Evolutionary conservation across 2,113 vertebrate species (phyloP).

Genomic region (Prionailurus bengalensis): DNA sequence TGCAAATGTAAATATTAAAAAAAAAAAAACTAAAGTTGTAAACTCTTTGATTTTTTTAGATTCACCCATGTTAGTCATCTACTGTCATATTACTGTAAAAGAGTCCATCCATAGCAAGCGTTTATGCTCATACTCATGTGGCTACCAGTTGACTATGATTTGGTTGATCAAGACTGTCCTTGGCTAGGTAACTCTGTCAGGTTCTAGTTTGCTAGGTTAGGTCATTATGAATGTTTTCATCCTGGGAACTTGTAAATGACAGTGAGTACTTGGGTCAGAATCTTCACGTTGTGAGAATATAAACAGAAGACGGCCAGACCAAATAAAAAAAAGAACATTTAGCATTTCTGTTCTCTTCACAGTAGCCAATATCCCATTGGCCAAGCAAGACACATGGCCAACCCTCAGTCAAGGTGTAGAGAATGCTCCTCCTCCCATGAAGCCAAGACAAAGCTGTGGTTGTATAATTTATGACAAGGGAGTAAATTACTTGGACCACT

Average conservation of each 20-base stretch:
- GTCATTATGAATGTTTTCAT: not conserved
- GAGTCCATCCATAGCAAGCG: rapidly evolving
- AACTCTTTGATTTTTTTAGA: not conserved
- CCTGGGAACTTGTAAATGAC: not conserved
- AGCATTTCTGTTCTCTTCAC: not conserved
- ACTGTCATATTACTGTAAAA: not conserved
- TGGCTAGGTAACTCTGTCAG: not conserved
- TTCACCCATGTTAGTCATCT: not conserved
- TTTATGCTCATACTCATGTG: not conserved
- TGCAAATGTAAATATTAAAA: not conserved
- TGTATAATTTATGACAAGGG: not conserved
- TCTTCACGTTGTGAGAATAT: not conserved
- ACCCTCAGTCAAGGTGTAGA: not conserved
- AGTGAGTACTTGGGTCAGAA: not conserved
- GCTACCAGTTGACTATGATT: not conserved
- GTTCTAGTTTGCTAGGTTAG: not conserved
- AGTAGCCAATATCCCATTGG: not conserved
- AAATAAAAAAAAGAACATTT: not conserved
- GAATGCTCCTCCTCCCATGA: not conserved
- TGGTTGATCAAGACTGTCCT: not conserved
- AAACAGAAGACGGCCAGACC: not conserved
- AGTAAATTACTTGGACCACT: not conserved
- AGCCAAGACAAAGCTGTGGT: no score
- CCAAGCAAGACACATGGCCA: not conserved
- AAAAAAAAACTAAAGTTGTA: not conserved